Evolutionary conservation across 1,140 invertebrate genomes (phyloP).

Genomic region (Drosophila pruinosa): DNA sequence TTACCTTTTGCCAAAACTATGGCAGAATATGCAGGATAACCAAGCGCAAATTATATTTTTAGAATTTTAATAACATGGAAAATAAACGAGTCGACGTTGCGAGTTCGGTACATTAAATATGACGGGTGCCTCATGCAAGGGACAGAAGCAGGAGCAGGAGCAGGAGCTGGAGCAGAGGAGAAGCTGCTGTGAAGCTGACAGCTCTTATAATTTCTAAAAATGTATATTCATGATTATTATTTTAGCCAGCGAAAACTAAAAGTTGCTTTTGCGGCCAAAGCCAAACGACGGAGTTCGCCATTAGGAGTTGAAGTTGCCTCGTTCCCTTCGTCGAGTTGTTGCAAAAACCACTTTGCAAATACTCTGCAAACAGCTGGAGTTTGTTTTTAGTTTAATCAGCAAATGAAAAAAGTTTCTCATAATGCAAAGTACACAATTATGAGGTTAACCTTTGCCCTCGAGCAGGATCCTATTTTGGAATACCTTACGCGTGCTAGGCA

Average conservation of each 20-base stretch:
- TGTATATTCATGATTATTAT: slow-evolving; percentile 77
- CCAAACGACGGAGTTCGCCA: slow-evolving; percentile 7
- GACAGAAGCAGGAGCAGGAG: slow-evolving; percentile 4
- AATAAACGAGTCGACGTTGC: slow-evolving; percentile 43
- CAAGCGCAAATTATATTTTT: slow-evolving; percentile 65
- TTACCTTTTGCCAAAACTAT: slow-evolving; percentile 68
- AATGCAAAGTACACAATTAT: neutral
- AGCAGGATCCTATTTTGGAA: slow-evolving; percentile 64
- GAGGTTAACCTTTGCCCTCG: slow-evolving; percentile 16
- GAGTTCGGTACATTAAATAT: slow-evolving; percentile 31
- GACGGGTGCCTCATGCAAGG: neutral
- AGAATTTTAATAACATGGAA: slow-evolving; percentile 69
- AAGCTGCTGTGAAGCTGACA: slow-evolving; percentile 3
- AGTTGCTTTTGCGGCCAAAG: slow-evolving; percentile 40
- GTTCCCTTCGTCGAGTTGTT: slow-evolving; percentile 32
- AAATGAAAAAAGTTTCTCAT: slow-evolving; percentile 13
- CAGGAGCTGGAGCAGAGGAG: neutral
- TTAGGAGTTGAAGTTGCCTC: neutral
- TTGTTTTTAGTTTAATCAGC: slow-evolving; percentile 17
- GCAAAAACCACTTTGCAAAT: slow-evolving; percentile 34
- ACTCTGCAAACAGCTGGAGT: neutral
- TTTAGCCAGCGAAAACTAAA: slow-evolving; percentile 65
- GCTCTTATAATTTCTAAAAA: slow-evolving; percentile 44
- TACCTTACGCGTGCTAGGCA: slow-evolving; percentile 63
- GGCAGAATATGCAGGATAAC: slow-evolving; percentile 9